Percentiles rank a stretch among this genome's conserved stretches.
Evolutionary conservation across 2,797 vertebrate species (phyloP).

Genomic region (Cyprinodon diabolis): DNA sequence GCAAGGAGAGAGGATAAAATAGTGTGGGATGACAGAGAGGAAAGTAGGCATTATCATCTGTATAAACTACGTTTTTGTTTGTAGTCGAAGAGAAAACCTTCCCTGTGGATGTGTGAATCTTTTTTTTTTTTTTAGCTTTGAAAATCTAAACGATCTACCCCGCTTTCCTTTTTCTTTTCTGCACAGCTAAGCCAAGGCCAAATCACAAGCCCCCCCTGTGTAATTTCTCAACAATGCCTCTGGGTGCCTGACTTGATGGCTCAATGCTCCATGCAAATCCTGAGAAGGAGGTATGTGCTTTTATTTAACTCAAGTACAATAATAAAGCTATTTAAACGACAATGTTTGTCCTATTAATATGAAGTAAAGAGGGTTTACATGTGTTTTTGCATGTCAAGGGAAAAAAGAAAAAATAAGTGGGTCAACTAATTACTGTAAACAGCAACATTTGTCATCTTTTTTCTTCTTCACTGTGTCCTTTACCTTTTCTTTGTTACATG

Average conservation of each 20-base stretch:
- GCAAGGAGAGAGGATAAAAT: conserved; percentile 42
- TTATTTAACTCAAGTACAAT: conserved; percentile 77
- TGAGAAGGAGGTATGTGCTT: conserved; percentile 74
- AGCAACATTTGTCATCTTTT: conserved; percentile 9
- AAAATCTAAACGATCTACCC: conserved; percentile 68
- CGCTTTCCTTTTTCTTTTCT: conserved; percentile 32
- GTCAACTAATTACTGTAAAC: neutral
- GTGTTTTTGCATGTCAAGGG: neutral
- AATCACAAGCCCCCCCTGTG: conserved; percentile 68
- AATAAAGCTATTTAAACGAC: conserved; percentile 71
- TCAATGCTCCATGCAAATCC: conserved; percentile 76
- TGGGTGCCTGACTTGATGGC: conserved; percentile 77
- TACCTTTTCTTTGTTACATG: neutral
- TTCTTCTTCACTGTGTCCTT: neutral
- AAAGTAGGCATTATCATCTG: conserved; percentile 70
- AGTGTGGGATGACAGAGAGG: conserved; percentile 47
- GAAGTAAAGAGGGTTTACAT: conserved; percentile 35
- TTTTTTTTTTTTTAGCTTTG: conserved; percentile 51
- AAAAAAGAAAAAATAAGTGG: conserved; percentile 16
- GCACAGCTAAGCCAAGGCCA: conserved; percentile 76
- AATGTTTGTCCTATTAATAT: conserved; percentile 59
- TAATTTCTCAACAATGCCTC: conserved; percentile 75
- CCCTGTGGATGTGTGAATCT: conserved; percentile 54
- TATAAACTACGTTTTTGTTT: conserved; percentile 73
- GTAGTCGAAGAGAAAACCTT: conserved; percentile 57